Evolutionary conservation across 2,888 invertebrate species (phyloP).

Genomic region (Dolomedes plantarius): DNA sequence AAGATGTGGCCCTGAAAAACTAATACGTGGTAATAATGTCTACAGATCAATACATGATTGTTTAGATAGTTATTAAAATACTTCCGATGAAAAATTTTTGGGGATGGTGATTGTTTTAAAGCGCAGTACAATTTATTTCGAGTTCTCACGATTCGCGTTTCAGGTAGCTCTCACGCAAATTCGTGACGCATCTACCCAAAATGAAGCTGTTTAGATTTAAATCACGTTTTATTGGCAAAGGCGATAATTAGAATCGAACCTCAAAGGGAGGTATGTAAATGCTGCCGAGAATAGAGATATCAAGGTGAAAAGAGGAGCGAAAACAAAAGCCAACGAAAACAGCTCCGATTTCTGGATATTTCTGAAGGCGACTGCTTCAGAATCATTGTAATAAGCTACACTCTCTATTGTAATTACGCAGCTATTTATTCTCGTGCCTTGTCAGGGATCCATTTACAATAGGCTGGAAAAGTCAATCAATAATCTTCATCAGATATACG

Average conservation of each 20-base stretch:
- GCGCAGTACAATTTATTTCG: slow-evolving; percentile 25
- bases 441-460: slow-evolving; percentile 65
- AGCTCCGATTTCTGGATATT: slow-evolving; percentile 1
- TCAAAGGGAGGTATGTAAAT: slow-evolving; percentile 53
- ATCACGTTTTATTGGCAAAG: slow-evolving; percentile 71
- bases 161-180: slow-evolving; percentile 52
- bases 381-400: slow-evolving; percentile 33
- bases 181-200: slow-evolving; percentile 43
- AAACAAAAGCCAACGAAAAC: slow-evolving; percentile 28
- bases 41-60: no score
- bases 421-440: slow-evolving; percentile 59
- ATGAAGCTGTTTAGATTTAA: slow-evolving; percentile 66
- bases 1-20: no score
- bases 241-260: slow-evolving; percentile 57
- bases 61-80: neutral
- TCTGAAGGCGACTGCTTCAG: slow-evolving; percentile 30
- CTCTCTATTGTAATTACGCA: slow-evolving; percentile 61
- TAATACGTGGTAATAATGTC: no score
- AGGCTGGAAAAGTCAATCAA: slow-evolving; percentile 63
- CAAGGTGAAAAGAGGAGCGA: slow-evolving; percentile 53
- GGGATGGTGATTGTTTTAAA: neutral
- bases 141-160: slow-evolving; percentile 40
- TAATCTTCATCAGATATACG: slow-evolving; percentile 67
- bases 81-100: neutral
- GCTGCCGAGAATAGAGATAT: slow-evolving; percentile 43